phyloP scores from a whole-genome alignment of 2,888 invertebrate species.

The Meteorus colon region DNA sequence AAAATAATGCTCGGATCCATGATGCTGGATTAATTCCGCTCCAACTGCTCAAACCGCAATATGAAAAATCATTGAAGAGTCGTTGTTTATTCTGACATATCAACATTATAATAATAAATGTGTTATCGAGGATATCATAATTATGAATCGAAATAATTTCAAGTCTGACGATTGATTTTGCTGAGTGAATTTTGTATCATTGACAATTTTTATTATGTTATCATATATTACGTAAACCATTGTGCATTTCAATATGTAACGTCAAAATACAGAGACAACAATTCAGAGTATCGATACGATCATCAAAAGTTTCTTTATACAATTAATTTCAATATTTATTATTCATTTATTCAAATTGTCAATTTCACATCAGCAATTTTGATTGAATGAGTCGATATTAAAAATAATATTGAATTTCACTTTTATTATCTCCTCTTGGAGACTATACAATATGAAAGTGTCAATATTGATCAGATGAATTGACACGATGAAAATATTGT shows the following conservation, averaged over 20 bases:
- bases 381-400: neutral
- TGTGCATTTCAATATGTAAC: neutral
- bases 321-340: neutral
- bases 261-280: neutral
- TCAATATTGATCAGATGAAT: neutral
- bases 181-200: neutral
- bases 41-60: slow-evolving; percentile 15
- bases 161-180: neutral
- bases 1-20: slow-evolving; percentile 62
- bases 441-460: neutral
- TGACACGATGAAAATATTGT: neutral
- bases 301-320: neutral
- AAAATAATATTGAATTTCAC: neutral
- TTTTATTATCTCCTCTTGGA: neutral
- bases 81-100: too few relatives aligned
- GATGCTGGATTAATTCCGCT: slow-evolving; percentile 54
- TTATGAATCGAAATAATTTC: neutral
- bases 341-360: neutral
- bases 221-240: neutral
- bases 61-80: neutral
- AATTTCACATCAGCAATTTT: neutral
- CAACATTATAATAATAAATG: neutral
- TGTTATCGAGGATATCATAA: neutral
- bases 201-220: neutral
- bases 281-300: neutral